phyloP scores from a whole-genome alignment of 2,113 vertebrate species.

The Clarias batrachus region DNA sequence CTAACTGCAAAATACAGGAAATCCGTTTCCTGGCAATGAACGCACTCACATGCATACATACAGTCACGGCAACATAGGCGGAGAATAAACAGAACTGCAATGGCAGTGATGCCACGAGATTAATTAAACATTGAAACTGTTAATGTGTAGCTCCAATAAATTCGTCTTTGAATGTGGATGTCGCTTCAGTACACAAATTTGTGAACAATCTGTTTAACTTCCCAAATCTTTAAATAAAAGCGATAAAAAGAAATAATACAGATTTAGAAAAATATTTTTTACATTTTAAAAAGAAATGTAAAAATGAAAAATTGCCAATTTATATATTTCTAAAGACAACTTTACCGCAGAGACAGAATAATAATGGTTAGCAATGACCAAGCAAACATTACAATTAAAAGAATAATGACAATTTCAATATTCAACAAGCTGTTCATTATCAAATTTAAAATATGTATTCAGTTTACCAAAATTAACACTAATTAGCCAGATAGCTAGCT shows the following conservation, averaged over 20 bases:
- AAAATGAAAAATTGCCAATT: neutral
- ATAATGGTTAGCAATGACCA: neutral
- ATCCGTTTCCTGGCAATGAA: slow-evolving; percentile 58
- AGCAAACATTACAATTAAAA: neutral
- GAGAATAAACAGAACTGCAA: slow-evolving; percentile 25
- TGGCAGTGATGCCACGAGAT: slow-evolving; percentile 14
- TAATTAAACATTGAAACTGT: slow-evolving; percentile 2
- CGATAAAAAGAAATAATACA: neutral
- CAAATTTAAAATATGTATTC: too few species aligned
- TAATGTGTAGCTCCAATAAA: neutral
- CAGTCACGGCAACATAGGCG: neutral
- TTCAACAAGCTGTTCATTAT: too few species aligned
- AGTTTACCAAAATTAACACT: too few species aligned
- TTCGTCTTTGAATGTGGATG: neutral
- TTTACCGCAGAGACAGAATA: neutral
- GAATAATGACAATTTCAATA: too few species aligned
- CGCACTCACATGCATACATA: slow-evolving; percentile 40
- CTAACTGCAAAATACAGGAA: slow-evolving; percentile 58
- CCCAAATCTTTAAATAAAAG: neutral
- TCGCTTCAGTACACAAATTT: neutral
- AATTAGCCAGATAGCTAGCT: neutral
- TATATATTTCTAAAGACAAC: neutral
- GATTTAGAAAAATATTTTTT: neutral
- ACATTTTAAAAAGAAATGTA: neutral
- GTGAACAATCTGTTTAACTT: neutral